phyloP scores from a whole-genome alignment of 64 coral and sea anemone genomes.

The Anthopleura sola region DNA sequence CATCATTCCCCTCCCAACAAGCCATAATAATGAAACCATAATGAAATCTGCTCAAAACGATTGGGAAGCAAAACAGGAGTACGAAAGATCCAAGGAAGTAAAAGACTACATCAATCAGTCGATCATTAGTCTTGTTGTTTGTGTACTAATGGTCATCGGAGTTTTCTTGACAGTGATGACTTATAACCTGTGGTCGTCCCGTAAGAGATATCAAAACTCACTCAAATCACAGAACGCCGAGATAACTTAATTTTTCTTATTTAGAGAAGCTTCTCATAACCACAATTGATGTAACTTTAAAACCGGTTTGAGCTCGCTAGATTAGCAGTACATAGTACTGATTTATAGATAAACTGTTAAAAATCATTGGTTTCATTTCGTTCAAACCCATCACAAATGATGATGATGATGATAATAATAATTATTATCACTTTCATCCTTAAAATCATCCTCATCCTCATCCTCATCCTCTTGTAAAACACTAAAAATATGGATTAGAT shows the following conservation, averaged over 20 bases:
- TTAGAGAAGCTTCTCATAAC: neutral
- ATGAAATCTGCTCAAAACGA: neutral
- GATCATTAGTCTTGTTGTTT: neutral
- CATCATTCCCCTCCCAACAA: neutral
- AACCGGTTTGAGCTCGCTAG: no score
- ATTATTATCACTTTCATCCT: no score
- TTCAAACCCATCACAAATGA: no score
- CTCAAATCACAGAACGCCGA: neutral
- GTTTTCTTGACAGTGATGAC: slow-evolving; percentile 12
- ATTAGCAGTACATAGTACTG: no score
- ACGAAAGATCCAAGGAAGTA: neutral
- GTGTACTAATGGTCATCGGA: neutral
- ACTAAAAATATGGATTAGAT: no score
- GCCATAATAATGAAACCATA: neutral
- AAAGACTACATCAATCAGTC: neutral
- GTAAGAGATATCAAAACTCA: slow-evolving; percentile 14
- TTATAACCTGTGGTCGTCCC: slow-evolving; percentile 11
- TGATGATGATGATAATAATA: no score
- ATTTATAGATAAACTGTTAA: no score
- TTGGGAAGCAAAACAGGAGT: neutral
- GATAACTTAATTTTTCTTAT: neutral
- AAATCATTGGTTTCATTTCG: no score
- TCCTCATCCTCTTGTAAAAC: no score
- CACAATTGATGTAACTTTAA: no score
- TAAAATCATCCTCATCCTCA: no score